These are phyloP conservation scores for Macaria liturata DNA, from an alignment of 2,888 invertebrate genomes.

Conservation along the genomic window DNA sequence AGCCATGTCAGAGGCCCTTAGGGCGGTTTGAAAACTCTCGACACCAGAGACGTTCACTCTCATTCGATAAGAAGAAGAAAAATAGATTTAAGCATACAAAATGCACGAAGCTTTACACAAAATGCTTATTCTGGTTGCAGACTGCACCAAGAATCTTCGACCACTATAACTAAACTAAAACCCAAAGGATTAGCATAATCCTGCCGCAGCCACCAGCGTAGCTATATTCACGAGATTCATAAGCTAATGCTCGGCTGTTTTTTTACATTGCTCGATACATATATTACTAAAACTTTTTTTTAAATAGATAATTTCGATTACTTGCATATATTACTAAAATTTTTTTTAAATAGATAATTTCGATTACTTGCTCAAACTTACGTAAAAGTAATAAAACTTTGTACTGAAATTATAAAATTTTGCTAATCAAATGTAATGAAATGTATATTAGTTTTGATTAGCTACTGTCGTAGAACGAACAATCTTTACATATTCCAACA, in stretches of 20 bases:
- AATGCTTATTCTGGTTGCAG: background rate
- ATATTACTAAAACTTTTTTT: constrained; percentile 12
- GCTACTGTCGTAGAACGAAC: too few species aligned
- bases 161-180: background rate
- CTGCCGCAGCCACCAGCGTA: constrained; percentile 3
- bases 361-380: background rate
- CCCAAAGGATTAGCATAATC: constrained; percentile 13
- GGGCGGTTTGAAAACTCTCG: too few species aligned
- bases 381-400: too few species aligned
- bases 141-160: constrained; percentile 4
- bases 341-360: constrained; percentile 9
- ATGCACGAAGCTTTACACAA: background rate
- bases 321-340: constrained; percentile 14
- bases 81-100: too few species aligned
- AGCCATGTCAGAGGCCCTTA: too few species aligned
- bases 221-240: constrained; percentile 20
- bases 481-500: too few species aligned
- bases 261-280: constrained; percentile 11
- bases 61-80: too few species aligned
- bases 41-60: too few species aligned
- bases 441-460: too few species aligned
- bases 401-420: too few species aligned
- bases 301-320: constrained; percentile 9
- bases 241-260: constrained; percentile 9
- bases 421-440: too few species aligned